Conservation (phyloP, 2,113 vertebrate genomes). For the Bufo gargarizans region DNA sequence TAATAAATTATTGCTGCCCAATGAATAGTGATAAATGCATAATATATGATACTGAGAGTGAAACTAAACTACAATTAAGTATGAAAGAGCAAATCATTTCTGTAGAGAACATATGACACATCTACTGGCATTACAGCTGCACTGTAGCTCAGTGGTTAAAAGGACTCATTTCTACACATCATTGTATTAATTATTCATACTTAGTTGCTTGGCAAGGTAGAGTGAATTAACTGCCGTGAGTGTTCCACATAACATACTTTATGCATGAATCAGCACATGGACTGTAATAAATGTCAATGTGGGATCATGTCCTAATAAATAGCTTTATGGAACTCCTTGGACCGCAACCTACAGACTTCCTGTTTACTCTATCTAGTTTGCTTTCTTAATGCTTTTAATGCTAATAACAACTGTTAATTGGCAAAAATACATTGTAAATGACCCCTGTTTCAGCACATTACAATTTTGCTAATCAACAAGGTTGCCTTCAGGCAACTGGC, state of each 20-base stretch:
- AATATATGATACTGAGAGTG: neutral
- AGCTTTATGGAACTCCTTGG: neutral
- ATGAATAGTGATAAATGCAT: neutral
- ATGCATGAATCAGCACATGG: constrained; percentile 11
- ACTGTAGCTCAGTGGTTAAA: neutral
- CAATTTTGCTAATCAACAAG: neutral
- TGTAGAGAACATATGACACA: neutral
- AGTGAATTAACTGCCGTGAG: constrained; percentile 5
- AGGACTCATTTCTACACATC: constrained; percentile 12
- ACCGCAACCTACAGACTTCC: neutral
- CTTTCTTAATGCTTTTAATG: neutral
- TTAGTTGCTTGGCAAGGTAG: neutral
- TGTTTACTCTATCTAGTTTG: neutral
- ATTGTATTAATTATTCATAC: constrained; percentile 7
- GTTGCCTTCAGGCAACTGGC: neutral
- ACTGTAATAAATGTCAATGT: constrained; percentile 1
- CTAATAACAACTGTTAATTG: neutral
- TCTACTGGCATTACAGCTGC: neutral
- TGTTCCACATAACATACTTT: neutral
- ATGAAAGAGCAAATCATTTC: too few relatives aligned
- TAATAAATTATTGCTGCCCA: too few relatives aligned
- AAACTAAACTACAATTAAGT: too few relatives aligned
- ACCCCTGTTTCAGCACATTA: neutral
- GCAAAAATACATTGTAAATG: neutral
- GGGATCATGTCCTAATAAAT: neutral